Evolutionary conservation across 2,888 invertebrate genomes (phyloP), one percentile per base, ranked within the genome.

Genomic region (Polydrusus tereticollis): DNA sequence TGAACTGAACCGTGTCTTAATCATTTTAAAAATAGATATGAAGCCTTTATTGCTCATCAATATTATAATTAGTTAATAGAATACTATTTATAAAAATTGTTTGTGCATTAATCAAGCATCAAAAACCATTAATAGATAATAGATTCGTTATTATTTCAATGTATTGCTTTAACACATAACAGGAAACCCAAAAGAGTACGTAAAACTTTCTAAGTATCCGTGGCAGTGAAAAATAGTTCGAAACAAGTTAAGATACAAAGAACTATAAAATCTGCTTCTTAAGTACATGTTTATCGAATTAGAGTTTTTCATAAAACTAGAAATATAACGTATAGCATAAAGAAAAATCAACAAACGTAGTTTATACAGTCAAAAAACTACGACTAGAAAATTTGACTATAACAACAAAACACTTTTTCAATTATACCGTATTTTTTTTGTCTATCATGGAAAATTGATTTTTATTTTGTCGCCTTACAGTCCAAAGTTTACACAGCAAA

Each of bases 191-290:
- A 75, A 59, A 73, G 76, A 57, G 57, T 18, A 66, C 55, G 45
- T 45, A 43, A 36, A 57, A 57, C n/a, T 47, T 36, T 69, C 55
- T 67, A 71, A 71, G 66, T 55, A 78, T 83, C 80, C 78, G 78
- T 84, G 84, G 83, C 84, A 84, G 84, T 84, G 83, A 82, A 83
- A 83, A 81, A 81, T 79, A 81, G 79, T 81, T 66, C 43, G 47
- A 70, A 70, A 65, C 57, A 66, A 66, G 66, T 66, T 7, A 26
- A 65, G 65, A 20, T 63, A 57, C 43, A 66, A 57, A 66, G 47
- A 12, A 52, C 57, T 23, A 55, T 21, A 50, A 55, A 65, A 55
- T 43, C n/a, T n/a, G n/a, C 57, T 52, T 55, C 55, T 62, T 64
- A 70, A 63, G 69, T 63, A 70, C 50, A 29, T 52, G n/a, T 64